These are phyloP conservation scores for Conchocele bisecta DNA, from an alignment of 2,888 invertebrate species.

Conservation along the genomic window DNA sequence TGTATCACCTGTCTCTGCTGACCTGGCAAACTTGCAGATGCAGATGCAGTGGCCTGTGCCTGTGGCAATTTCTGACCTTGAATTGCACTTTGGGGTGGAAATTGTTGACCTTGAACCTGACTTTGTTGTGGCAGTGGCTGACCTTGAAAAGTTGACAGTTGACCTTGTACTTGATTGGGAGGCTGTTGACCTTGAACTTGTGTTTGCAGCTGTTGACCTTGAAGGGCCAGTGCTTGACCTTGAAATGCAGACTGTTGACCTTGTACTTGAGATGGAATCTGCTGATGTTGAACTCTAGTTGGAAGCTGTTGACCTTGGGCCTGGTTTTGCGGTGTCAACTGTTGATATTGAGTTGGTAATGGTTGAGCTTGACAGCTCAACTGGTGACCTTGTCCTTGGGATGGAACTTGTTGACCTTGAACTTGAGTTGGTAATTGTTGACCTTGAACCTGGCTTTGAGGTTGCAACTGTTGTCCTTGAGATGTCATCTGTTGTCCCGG, in stretches of 20 bases:
- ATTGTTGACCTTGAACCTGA: constrained; percentile 6
- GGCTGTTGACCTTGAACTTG: neutral
- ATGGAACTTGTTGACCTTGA: constrained; percentile 26
- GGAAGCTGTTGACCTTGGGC: neutral
- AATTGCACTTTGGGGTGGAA: neutral
- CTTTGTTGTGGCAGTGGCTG: neutral
- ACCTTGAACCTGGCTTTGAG: constrained; percentile 9
- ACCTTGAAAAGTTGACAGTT: neutral
- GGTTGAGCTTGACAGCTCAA: too few species aligned
- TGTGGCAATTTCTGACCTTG: neutral
- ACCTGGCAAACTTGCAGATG: neutral
- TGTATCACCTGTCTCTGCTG: neutral
- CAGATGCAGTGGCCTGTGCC: neutral
- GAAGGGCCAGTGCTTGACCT: neutral
- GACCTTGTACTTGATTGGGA: constrained; percentile 5
- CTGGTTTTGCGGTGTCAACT: constrained; percentile 12
- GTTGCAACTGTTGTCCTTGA: neutral
- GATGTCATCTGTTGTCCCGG: neutral
- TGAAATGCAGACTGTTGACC: constrained; percentile 10
- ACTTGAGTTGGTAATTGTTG: constrained; percentile 8
- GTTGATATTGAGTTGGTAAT: constrained; percentile 12
- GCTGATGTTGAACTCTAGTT: neutral
- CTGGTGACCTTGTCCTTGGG: neutral
- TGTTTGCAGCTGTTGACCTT: neutral
- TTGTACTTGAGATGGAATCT: neutral